Base-by-base conservation (phyloP, 2,797 vertebrate species). In the Kryptolebias ocellatus region DNA sequence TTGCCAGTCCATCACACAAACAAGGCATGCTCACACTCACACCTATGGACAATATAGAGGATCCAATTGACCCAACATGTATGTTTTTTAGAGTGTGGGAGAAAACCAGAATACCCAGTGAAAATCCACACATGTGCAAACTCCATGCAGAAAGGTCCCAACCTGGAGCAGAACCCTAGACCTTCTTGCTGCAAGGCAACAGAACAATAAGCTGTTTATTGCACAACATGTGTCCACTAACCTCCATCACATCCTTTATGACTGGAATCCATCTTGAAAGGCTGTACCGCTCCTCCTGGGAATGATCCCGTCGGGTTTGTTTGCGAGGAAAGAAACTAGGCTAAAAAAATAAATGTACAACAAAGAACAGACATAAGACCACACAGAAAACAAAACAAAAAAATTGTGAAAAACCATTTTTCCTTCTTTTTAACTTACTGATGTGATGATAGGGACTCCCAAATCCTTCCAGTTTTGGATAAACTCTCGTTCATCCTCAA, bases 191-290 rank as follows among this genome's bases (percentile, higher is more conserved):
- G 39, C 11, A 12, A 12, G 11, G 39, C 2, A 12, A 14, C 11
- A 14, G 14, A 42, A 12, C 39, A 4, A 42, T 3, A 44, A 12
- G 1, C 1, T 17, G 27, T 3, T 37, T 47, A 20, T 4, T 9
- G 8, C 24, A 44, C 4, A 2, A 63, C 28, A 9, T 14, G 3
- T 2, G 37, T 27, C 31, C 39, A 84, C 89, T 83, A 51, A 98
- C 97, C 96, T 99, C 96, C 95, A 99, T 97, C 55, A 99, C 80
- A 65, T 99, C 98, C 87, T 99, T 99, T 84, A 99, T 94, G 72
- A 96, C 65, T 6, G 98, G 97, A 0, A 94, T 97, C 98, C 98
- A 99, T 53, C 98, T 94, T 68, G 98, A 99, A 29, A 99, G 95
- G 49, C 94, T 96, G 86, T 95, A 99, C 1, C 81, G 96, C 90